Evolutionary conservation across 1,140 invertebrate genomes (phyloP).

Genomic region (Bradynema listronoti): DNA sequence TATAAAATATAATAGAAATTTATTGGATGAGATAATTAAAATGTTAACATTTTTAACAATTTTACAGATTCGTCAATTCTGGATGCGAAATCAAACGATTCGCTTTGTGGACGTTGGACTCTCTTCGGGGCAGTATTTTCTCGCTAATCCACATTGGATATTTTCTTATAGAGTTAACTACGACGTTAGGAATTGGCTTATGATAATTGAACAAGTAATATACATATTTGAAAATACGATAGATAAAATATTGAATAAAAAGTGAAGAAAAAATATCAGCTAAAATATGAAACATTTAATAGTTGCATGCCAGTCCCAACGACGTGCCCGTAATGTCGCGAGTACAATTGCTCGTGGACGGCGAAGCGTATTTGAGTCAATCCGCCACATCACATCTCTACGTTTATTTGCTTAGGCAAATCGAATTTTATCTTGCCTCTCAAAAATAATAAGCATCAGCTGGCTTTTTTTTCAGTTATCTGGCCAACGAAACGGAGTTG

Average conservation of each 20-base stretch:
- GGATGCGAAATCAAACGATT: slow-evolving; percentile 51
- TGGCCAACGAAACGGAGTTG: slow-evolving; percentile 46
- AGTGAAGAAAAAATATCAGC: not conserved
- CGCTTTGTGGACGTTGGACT: slow-evolving; percentile 53
- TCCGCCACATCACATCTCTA: slow-evolving; percentile 53
- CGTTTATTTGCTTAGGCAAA: slow-evolving; percentile 45
- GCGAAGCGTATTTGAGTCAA: slow-evolving; percentile 48
- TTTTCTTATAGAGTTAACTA: slow-evolving; percentile 53
- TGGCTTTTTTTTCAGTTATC: slow-evolving; percentile 38
- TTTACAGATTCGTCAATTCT: slow-evolving; percentile 56
- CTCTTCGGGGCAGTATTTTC: slow-evolving; percentile 36
- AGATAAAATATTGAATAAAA: not conserved
- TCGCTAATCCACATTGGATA: slow-evolving; percentile 55
- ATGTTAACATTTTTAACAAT: too few species aligned
- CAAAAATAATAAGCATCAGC: slow-evolving; percentile 1
- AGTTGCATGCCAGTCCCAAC: slow-evolving; percentile 45
- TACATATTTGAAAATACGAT: slow-evolving; percentile 8
- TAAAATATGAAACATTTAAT: slow-evolving; percentile 1
- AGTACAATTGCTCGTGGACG: slow-evolving; percentile 51
- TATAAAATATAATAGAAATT: too few species aligned
- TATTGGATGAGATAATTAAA: too few species aligned
- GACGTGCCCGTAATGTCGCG: slow-evolving; percentile 55
- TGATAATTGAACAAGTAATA: slow-evolving; percentile 47
- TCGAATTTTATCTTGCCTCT: slow-evolving; percentile 13
- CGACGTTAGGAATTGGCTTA: slow-evolving; percentile 50